These are phyloP conservation scores for Girardinichthys multiradiatus DNA, from an alignment of 2,113 vertebrate genomes.

Conservation along the genomic window DNA sequence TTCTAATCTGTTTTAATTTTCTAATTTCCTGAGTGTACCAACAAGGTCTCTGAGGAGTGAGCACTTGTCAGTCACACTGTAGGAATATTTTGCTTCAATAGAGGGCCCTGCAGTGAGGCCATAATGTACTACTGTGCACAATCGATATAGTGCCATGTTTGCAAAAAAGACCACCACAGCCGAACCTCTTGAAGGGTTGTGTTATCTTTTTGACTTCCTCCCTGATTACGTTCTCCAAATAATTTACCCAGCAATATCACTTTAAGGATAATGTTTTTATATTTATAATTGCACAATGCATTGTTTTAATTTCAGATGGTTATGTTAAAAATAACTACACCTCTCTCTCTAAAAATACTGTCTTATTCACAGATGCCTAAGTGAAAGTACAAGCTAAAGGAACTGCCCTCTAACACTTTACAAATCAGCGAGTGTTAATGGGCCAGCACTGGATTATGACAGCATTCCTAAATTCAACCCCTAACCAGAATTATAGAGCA, in stretches of 20 bases:
- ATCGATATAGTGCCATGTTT: not conserved
- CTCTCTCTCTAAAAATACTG: not conserved
- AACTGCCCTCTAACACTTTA: slow-evolving; percentile 4
- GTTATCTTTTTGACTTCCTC: not conserved
- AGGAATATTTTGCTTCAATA: slow-evolving; percentile 30
- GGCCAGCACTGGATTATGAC: slow-evolving; percentile 34
- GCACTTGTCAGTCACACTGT: slow-evolving; percentile 55
- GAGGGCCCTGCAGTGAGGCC: slow-evolving; percentile 19
- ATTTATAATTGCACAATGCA: not conserved
- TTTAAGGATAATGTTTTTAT: not conserved
- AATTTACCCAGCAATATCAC: too few species aligned
- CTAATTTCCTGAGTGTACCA: slow-evolving; percentile 65
- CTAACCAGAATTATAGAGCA: slow-evolving; percentile 30
- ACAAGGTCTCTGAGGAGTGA: slow-evolving; percentile 46
- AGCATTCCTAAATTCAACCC: slow-evolving; percentile 13
- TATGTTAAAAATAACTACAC: not conserved
- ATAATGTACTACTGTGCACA: slow-evolving; percentile 14
- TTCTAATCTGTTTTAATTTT: slow-evolving; percentile 68
- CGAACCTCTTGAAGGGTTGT: not conserved
- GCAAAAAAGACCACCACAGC: not conserved
- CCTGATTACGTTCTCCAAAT: not conserved
- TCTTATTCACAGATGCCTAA: slow-evolving; percentile 10
- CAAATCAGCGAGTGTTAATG: slow-evolving; percentile 49
- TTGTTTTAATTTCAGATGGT: not conserved
- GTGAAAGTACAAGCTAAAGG: slow-evolving; percentile 17